phyloP scores from a whole-genome alignment of 2,888 invertebrate species.

The Tetranychus truncatus region DNA sequence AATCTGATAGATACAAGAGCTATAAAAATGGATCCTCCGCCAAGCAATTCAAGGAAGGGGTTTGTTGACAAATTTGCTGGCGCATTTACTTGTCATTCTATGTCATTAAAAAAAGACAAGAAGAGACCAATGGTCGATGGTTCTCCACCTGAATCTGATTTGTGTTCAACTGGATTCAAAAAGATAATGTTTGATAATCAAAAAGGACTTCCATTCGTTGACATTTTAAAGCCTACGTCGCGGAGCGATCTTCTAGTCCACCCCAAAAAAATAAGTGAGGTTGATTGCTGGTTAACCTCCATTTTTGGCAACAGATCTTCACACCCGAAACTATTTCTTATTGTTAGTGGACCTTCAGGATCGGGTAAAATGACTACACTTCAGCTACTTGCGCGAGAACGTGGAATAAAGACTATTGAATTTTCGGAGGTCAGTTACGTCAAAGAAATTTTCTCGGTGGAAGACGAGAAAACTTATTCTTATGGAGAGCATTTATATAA shows the following conservation, averaged over 20 bases:
- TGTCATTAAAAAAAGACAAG: background rate
- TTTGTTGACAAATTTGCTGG: background rate
- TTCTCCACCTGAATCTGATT: background rate
- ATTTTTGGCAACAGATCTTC: background rate
- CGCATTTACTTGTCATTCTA: background rate
- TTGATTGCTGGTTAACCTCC: background rate
- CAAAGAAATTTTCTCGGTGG: background rate
- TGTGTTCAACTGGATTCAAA: background rate
- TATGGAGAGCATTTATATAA: background rate
- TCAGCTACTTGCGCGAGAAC: background rate
- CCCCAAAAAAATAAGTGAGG: background rate
- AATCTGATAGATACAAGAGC: too few species aligned
- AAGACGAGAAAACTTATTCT: background rate
- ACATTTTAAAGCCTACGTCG: background rate
- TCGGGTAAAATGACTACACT: background rate
- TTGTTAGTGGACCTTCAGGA: background rate
- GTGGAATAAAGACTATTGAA: background rate
- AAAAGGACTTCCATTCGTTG: background rate
- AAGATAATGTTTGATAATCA: background rate
- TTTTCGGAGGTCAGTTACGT: background rate
- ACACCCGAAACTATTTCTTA: background rate
- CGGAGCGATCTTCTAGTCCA: background rate
- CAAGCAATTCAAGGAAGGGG: background rate
- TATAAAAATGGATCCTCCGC: too few species aligned
- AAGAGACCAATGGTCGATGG: background rate